phyloP scores from a whole-genome alignment of 2,888 invertebrate genomes.

The Tryphoninae sp. region DNA sequence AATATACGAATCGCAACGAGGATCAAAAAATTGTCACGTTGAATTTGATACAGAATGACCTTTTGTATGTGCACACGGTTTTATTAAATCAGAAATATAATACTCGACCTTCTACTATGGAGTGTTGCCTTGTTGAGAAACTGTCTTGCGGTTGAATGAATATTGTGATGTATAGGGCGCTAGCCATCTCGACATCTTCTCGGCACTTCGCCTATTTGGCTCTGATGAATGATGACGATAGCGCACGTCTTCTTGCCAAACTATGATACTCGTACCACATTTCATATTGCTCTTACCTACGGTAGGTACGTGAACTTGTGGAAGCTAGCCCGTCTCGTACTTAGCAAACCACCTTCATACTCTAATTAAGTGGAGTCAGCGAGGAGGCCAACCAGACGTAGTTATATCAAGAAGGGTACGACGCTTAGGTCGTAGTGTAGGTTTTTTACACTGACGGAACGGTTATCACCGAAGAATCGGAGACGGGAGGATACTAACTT shows the following conservation, averaged over 20 bases:
- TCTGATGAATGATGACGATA: constrained; percentile 74
- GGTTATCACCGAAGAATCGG: not conserved
- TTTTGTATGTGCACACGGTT: not conserved
- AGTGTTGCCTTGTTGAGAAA: constrained; percentile 11
- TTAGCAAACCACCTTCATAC: constrained; percentile 32
- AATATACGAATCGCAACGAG: not conserved
- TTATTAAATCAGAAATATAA: not conserved
- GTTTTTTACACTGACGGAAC: not conserved
- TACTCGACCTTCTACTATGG: not conserved
- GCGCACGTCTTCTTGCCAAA: constrained; percentile 73
- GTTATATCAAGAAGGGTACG: not conserved
- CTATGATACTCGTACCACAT: constrained; percentile 32
- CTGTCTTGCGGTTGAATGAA: constrained; percentile 26
- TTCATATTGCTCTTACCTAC: constrained; percentile 31
- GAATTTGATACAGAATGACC: not conserved
- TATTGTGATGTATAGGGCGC: constrained; percentile 13
- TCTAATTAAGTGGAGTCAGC: constrained; percentile 77
- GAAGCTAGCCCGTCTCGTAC: not conserved
- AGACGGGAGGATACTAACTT: not conserved
- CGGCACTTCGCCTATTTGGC: constrained; percentile 64
- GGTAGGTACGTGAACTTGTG: not conserved
- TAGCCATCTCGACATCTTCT: constrained; percentile 19
- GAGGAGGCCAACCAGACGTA: constrained; percentile 45
- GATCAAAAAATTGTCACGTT: no score
- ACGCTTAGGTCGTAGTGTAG: not conserved